These are phyloP conservation scores for Netelia fuscicornis DNA, from an alignment of 2,888 invertebrate species.

Conservation along the genomic window DNA sequence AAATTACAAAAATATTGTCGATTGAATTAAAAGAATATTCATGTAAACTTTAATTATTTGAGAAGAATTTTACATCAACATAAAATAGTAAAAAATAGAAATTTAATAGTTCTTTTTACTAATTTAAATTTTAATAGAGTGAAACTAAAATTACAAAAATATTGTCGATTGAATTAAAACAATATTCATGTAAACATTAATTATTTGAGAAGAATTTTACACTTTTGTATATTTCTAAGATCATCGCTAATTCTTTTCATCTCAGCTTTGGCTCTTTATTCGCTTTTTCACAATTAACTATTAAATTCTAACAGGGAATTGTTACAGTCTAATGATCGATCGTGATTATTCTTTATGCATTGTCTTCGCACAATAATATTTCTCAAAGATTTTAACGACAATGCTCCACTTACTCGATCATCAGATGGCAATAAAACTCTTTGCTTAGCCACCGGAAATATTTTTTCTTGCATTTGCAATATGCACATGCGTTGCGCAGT, in stretches of 20 bases:
- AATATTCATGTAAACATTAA: background rate
- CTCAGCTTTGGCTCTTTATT: background rate
- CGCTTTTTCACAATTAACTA: background rate
- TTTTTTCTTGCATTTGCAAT: background rate
- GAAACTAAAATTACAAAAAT: background rate
- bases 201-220: background rate
- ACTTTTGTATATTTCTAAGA: background rate
- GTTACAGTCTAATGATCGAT: too few species aligned
- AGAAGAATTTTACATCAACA: background rate
- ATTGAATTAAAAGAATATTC: background rate
- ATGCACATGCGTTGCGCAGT: background rate
- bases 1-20: background rate
- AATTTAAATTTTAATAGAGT: too few species aligned
- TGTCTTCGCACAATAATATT: background rate
- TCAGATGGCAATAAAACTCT: slow-evolving; percentile 11
- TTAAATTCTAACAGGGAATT: too few species aligned
- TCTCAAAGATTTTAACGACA: background rate
- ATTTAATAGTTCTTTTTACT: too few species aligned
- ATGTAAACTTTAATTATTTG: background rate
- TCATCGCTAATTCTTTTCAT: background rate
- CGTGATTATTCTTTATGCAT: background rate
- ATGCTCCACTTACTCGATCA: slow-evolving; percentile 1
- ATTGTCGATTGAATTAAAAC: background rate
- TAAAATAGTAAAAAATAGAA: too few species aligned
- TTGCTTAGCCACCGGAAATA: background rate